Percentiles rank a stretch among this genome's conserved stretches.
Evolutionary conservation across 2,113 vertebrate genomes (phyloP).

Genomic region (Calcarius ornatus): DNA sequence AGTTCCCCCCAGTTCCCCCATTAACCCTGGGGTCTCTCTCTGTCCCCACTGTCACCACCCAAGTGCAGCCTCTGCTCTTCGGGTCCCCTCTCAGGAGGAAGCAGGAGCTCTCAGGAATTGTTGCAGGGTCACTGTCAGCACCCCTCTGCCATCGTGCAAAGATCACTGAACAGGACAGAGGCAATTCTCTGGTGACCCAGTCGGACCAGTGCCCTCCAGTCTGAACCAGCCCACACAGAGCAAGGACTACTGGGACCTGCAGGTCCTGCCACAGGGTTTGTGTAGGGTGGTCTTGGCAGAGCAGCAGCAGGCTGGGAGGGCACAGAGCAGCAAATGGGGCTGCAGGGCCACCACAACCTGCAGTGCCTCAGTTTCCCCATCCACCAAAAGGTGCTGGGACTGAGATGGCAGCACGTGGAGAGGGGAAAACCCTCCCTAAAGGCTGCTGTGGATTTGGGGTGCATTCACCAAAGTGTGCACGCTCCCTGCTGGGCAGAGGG

Average conservation of each 20-base stretch:
- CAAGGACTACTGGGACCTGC: background rate
- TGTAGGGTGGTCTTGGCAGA: background rate
- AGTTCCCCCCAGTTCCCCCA: background rate
- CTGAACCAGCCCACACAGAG: background rate
- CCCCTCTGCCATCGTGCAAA: background rate
- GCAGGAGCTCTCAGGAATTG: background rate
- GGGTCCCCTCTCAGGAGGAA: background rate
- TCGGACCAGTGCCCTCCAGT: background rate
- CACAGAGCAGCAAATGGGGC: background rate
- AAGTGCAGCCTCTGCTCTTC: background rate
- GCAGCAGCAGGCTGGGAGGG: background rate
- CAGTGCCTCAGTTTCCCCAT: background rate
- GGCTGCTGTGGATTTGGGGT: background rate
- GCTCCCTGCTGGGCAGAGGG: background rate
- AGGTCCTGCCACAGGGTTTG: background rate
- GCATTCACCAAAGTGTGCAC: background rate
- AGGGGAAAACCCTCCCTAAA: background rate
- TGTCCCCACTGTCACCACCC: background rate
- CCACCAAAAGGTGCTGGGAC: background rate
- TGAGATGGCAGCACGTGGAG: background rate
- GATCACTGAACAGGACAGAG: background rate
- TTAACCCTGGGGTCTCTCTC: rapidly evolving
- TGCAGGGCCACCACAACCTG: rapidly evolving
- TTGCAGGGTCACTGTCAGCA: background rate
- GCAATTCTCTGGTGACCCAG: background rate